Evolutionary conservation across 2,888 invertebrate genomes (phyloP).

Genomic region (Agonopterix subpropinquella): DNA sequence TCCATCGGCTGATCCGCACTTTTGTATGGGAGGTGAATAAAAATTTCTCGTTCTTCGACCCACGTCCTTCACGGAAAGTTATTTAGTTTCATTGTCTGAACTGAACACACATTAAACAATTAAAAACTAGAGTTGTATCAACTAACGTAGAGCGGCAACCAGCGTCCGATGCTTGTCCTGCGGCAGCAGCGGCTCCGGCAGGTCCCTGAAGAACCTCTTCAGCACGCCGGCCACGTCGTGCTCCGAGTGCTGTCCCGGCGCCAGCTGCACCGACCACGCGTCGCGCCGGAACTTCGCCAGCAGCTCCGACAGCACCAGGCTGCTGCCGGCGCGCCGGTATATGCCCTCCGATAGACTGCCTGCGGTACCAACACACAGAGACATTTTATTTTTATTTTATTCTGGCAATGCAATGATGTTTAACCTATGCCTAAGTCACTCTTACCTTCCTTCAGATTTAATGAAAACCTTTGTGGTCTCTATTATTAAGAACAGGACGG

Average conservation of each 20-base stretch:
- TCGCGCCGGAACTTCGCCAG: constrained; percentile 85
- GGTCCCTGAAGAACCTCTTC: constrained; percentile 91
- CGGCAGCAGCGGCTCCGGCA: constrained; percentile 89
- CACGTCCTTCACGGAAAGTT: no score
- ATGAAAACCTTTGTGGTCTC: no score
- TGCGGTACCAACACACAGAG: constrained; percentile 29
- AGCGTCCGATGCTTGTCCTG: constrained; percentile 81
- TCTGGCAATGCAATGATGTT: no score
- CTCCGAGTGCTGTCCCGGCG: constrained; percentile 83
- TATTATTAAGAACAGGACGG: no score
- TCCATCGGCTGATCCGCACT: no score
- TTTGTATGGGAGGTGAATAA: no score
- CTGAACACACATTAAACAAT: no score
- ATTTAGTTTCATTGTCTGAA: no score
- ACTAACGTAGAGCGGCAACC: constrained; percentile 79
- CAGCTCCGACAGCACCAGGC: constrained; percentile 82
- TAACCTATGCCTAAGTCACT: no score
- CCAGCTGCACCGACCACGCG: constrained; percentile 90
- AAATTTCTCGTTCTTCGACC: no score
- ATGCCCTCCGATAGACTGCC: constrained; percentile 91
- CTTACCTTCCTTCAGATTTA: no score
- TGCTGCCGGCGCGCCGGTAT: constrained; percentile 89
- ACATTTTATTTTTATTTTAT: neutral
- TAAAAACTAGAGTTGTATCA: no score
- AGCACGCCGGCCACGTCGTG: constrained; percentile 93